Percentiles rank a stretch among this genome's conserved stretches.
Conservation (phyloP, 1,140 invertebrate genomes). For the Temnothorax longispinosus region DNA sequence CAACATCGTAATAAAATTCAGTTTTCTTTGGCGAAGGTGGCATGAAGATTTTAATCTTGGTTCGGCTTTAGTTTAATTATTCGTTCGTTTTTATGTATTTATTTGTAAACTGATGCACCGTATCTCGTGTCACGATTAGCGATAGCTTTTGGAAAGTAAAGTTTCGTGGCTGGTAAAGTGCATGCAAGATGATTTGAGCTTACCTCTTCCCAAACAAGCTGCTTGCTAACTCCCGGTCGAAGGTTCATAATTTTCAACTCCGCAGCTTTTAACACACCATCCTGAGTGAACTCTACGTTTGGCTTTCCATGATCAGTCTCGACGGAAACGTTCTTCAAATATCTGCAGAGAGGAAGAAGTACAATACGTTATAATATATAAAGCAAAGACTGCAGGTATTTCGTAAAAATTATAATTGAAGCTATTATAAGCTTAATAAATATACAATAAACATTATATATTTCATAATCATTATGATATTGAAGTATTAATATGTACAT, state of each 20-base stretch:
- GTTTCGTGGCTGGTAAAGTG: slow-evolving; percentile 37
- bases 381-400: background rate
- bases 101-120: slow-evolving; percentile 4
- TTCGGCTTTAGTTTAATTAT: slow-evolving; percentile 24
- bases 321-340: slow-evolving; percentile 93
- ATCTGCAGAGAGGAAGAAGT: slow-evolving; percentile 86
- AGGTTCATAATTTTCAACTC: slow-evolving; percentile 98
- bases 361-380: background rate
- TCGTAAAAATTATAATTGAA: slow-evolving; percentile 10
- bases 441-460: background rate
- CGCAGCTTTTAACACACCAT: slow-evolving; percentile 94
- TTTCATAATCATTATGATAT: background rate
- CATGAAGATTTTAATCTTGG: background rate
- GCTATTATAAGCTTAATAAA: background rate
- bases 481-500: background rate
- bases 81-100: slow-evolving; percentile 13
- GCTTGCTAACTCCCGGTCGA: slow-evolving; percentile 90
- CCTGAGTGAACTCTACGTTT: slow-evolving; percentile 94
- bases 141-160: slow-evolving; percentile 25
- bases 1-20: background rate
- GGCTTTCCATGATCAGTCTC: slow-evolving; percentile 92
- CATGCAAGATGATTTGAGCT: slow-evolving; percentile 76
- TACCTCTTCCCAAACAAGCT: slow-evolving; percentile 96
- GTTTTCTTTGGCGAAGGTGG: background rate
- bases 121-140: background rate